phyloP scores from a whole-genome alignment of 2,888 invertebrate genomes.

The Psylliodes chrysocephalus region DNA sequence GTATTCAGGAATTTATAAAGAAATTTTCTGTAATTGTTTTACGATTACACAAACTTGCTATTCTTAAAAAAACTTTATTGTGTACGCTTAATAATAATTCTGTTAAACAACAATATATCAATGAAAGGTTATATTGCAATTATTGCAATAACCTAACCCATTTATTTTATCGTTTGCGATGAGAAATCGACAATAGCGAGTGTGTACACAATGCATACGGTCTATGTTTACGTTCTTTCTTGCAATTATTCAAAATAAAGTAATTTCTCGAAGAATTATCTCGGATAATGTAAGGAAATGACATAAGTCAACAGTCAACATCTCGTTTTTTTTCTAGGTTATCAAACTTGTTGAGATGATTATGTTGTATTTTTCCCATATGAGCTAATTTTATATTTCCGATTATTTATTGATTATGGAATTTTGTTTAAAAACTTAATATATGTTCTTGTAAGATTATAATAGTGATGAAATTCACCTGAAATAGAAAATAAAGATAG shows the following conservation, averaged over 20 bases:
- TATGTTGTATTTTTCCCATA: constrained; percentile 3
- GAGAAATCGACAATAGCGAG: constrained; percentile 14
- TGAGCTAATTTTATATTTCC: constrained; percentile 6
- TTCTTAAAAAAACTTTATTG: neutral
- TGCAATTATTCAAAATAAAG: constrained; percentile 17
- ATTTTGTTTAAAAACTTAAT: too few relatives aligned
- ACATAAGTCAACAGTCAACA: constrained; percentile 34
- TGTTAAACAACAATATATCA: constrained; percentile 2
- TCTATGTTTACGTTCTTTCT: constrained; percentile 28
- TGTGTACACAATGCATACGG: constrained; percentile 8
- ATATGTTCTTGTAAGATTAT: too few relatives aligned
- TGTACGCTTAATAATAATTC: neutral
- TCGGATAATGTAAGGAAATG: constrained; percentile 32
- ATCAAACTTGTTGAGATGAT: constrained; percentile 15
- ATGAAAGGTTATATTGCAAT: constrained; percentile 26
- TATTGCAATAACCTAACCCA: constrained; percentile 26
- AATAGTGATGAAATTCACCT: too few relatives aligned
- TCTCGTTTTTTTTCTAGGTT: constrained; percentile 33
- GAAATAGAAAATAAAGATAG: too few relatives aligned
- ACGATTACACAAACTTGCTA: too few relatives aligned
- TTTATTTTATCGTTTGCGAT: constrained; percentile 23
- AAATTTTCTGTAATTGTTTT: too few relatives aligned
- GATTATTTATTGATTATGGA: neutral
- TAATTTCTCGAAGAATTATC: constrained; percentile 14
- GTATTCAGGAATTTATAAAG: too few relatives aligned